Evolutionary conservation across 2,797 vertebrate genomes (phyloP), one percentile per base, ranked within the genome.

Genomic region (Enteromius paludinosus): DNA sequence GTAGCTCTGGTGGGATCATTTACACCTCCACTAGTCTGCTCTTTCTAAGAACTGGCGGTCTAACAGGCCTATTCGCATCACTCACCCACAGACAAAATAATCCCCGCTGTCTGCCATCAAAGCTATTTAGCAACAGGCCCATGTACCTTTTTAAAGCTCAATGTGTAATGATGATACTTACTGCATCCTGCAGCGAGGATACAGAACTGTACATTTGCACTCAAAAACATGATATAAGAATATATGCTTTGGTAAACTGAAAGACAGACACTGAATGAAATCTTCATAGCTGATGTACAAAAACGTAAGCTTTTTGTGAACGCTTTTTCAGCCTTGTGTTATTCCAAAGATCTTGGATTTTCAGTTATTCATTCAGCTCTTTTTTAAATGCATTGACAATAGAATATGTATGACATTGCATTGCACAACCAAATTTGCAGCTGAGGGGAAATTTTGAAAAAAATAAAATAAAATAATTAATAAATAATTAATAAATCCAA

Each of bases 71-170:
- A 70, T 78, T 79, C 43, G 12, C 41, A 78, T 17, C 1, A 3
- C 49, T 85, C 62, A 41, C 14, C n/a, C 80, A 82, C 49, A 73
- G 35, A 79, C 23, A 41, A 20, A 59, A 69, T 52, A 69, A 75
- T 61, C 43, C 41, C 4, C 10, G 20, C 25, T 43, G n/a, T 62
- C 56, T 70, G 3, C 41, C 43, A 6, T 62, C n/a, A 49, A 30
- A 81, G 73, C 68, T 71, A 59, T 82, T 38, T 47, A 64, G 20
- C 20, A 43, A 45, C 18, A 23, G 38, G n/a, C 33, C 45, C n/a
- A 80, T 76, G 30, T 20, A 69, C 28, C 18, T 66, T 64, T 56
- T 70, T 74, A 66, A 69, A 41, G 11, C 33, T 33, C 30, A 2
- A 17, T 56, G 47, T 35, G 41, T 25, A 81, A 81, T 80, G 23